phyloP scores from a whole-genome alignment of 2,888 invertebrate species.

The Autographa pulchrina region DNA sequence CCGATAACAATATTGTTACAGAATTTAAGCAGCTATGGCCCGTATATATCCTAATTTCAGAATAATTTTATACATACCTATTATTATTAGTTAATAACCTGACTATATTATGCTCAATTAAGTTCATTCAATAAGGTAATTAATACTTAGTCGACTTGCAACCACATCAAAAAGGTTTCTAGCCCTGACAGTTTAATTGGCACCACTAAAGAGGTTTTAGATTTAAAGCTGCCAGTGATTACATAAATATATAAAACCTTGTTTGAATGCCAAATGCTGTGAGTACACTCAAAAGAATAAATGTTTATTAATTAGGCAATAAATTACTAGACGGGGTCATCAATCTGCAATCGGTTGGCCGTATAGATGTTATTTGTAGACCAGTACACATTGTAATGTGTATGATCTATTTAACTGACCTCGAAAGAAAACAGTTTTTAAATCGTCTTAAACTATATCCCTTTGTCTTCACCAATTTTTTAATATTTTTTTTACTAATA shows the following conservation, averaged over 20 bases:
- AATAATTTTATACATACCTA: no score
- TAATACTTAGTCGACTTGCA: background rate
- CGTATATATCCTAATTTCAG: no score
- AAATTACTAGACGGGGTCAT: slow-evolving; percentile 38
- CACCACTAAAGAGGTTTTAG: slow-evolving; percentile 29
- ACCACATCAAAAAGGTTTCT: background rate
- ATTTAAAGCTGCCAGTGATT: slow-evolving; percentile 39
- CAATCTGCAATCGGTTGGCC: slow-evolving; percentile 26
- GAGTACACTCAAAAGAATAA: slow-evolving; percentile 23
- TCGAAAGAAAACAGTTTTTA: no score
- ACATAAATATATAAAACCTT: slow-evolving; percentile 28
- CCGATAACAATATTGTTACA: no score
- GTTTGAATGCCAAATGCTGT: slow-evolving; percentile 42
- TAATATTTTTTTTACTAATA: no score
- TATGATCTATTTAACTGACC: no score
- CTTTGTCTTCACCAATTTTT: no score
- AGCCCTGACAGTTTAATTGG: slow-evolving; percentile 40
- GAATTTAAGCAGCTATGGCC: no score
- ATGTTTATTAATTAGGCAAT: slow-evolving; percentile 39
- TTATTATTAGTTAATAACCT: no score
- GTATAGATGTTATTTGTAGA: background rate
- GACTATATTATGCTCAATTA: no score
- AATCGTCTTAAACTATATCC: no score
- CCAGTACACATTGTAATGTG: background rate
- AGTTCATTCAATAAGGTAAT: background rate